phyloP scores from a whole-genome alignment of 64 coral and sea anemone genomes.

The Stichodactyla mertensii region DNA sequence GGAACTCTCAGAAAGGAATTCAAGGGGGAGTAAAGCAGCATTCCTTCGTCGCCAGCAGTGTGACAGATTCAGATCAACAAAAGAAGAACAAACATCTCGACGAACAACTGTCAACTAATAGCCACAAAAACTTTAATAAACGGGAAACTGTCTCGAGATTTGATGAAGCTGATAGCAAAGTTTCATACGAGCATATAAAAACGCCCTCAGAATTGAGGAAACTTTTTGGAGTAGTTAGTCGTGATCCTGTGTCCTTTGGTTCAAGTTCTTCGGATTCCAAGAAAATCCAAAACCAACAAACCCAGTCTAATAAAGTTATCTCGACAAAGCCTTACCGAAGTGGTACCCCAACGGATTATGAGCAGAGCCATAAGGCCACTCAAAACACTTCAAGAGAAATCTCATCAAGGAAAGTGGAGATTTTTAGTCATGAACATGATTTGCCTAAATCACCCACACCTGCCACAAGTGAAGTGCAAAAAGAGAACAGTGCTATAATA shows the following conservation, averaged over 20 bases:
- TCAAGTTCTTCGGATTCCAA: background rate
- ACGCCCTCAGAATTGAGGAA: constrained; percentile 47
- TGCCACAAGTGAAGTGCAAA: background rate
- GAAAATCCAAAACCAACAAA: background rate
- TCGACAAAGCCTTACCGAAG: background rate
- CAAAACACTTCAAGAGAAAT: background rate
- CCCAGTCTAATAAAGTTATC: background rate
- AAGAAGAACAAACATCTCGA: background rate
- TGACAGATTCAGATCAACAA: constrained; percentile 18
- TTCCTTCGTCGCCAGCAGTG: constrained; percentile 27
- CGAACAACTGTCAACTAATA: constrained; percentile 35
- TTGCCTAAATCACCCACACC: background rate
- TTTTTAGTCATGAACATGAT: background rate
- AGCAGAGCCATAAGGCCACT: constrained; percentile 7
- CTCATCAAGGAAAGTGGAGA: background rate
- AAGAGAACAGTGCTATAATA: background rate
- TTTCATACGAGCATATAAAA: constrained; percentile 50
- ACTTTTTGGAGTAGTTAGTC: constrained; percentile 50
- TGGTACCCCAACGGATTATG: background rate
- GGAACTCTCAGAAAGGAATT: background rate
- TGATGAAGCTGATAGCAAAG: constrained; percentile 15
- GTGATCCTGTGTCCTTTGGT: background rate
- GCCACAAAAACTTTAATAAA: constrained; percentile 16
- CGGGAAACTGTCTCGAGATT: background rate
- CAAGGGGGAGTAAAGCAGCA: background rate